Conservation (phyloP, 2,797 vertebrate genomes). For the Sparus aurata region DNA sequence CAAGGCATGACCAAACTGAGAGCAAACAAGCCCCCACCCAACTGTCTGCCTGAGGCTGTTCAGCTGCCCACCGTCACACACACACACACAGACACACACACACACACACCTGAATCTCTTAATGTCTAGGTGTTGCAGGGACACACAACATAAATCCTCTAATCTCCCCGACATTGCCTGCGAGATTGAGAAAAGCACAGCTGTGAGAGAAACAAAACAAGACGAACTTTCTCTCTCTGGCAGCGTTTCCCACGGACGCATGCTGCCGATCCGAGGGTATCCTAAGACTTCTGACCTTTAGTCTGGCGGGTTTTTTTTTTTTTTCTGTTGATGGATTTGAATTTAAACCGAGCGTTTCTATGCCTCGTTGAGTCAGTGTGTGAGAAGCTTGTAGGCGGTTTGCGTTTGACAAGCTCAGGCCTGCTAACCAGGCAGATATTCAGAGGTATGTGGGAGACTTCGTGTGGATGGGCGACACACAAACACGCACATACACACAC, state of each 20-base stretch:
- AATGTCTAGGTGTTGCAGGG: constrained; percentile 63
- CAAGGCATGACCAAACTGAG: constrained; percentile 59
- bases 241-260: constrained; percentile 40
- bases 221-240: constrained; percentile 18
- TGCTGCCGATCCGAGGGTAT: background rate
- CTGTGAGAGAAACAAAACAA: constrained; percentile 19
- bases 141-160: constrained; percentile 66
- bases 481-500: constrained; percentile 50
- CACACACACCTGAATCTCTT: constrained; percentile 48
- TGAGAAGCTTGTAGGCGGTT: constrained; percentile 68
- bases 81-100: constrained; percentile 54
- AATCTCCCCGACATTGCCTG: constrained; percentile 64
- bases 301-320: background rate
- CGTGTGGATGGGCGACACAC: constrained; percentile 58
- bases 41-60: constrained; percentile 48
- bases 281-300: constrained; percentile 41
- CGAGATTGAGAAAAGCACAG: constrained; percentile 54
- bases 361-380: constrained; percentile 59
- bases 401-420: constrained; percentile 76
- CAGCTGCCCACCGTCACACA: constrained; percentile 55
- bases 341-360: constrained; percentile 49
- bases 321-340: constrained; percentile 59
- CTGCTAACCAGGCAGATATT: constrained; percentile 67
- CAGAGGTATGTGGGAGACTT: constrained; percentile 75
- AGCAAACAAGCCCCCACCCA: constrained; percentile 72